These are phyloP conservation scores for Iselma pallidipennis DNA, from an alignment of 2,888 invertebrate genomes.

Conservation along the genomic window DNA sequence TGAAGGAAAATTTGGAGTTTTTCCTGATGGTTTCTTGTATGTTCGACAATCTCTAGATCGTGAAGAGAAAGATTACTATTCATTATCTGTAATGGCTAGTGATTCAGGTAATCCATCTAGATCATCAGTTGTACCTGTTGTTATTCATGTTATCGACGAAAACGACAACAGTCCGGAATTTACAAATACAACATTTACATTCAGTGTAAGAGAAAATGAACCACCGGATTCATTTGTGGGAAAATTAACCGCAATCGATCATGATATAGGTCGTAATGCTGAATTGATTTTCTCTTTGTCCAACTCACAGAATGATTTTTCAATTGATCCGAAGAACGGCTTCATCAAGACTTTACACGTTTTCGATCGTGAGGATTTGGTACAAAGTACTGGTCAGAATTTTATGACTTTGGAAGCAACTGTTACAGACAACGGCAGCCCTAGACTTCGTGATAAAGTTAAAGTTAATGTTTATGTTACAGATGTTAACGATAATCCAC, in stretches of 20 bases:
- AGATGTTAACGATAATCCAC: slow-evolving; percentile 91
- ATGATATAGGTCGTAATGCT: slow-evolving; percentile 89
- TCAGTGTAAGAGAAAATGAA: slow-evolving; percentile 87
- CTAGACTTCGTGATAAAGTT: slow-evolving; percentile 79
- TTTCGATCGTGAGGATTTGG: slow-evolving; percentile 87
- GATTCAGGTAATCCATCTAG: slow-evolving; percentile 79
- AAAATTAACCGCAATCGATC: slow-evolving; percentile 85
- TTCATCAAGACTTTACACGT: slow-evolving; percentile 83
- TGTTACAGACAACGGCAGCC: slow-evolving; percentile 82
- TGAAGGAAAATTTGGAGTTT: slow-evolving; percentile 88
- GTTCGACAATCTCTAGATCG: slow-evolving; percentile 85
- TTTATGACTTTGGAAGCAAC: slow-evolving; percentile 83
- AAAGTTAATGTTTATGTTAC: slow-evolving; percentile 84
- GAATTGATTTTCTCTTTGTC: slow-evolving; percentile 83
- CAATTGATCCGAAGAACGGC: slow-evolving; percentile 87
- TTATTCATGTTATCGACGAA: slow-evolving; percentile 92
- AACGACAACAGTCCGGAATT: slow-evolving; percentile 96
- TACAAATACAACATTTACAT: slow-evolving; percentile 86
- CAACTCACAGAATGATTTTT: slow-evolving; percentile 77
- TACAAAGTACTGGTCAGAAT: slow-evolving; percentile 76
- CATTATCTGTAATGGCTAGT: slow-evolving; percentile 79
- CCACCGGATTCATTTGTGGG: slow-evolving; percentile 90
- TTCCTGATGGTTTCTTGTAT: slow-evolving; percentile 92
- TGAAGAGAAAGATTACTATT: slow-evolving; percentile 90
- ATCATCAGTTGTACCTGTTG: slow-evolving; percentile 86